Base-by-base conservation (phyloP, 1,140 invertebrate species). In the Neelides sp. region DNA sequence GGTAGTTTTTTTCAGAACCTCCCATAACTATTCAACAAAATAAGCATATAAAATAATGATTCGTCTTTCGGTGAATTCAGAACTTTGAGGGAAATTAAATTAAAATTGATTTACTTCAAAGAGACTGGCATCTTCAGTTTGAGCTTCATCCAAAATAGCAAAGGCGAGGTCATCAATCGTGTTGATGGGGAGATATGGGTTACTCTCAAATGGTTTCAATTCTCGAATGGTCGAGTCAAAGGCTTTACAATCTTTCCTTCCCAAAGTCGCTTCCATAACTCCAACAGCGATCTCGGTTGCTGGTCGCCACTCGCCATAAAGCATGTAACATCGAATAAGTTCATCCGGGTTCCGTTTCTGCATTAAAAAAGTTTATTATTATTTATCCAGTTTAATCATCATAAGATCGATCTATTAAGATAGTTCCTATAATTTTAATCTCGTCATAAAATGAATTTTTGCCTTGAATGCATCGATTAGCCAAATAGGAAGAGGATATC, bases 391-490 rank as follows among this genome's bases (percentile, higher is more conserved):
- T n/a, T n/a, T n/a, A n/a, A n/a, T n/a, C n/a, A 39, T 7, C 10
- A 39, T 39, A 12, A 39, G 19, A 7, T 15, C 5, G 36, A 12
- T 39, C 15, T 39, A 39, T 39, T 7, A 39, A 39, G 5, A 7
- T 15, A 19, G 5, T 39, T 12, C 17, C 12, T n/a, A n/a, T 3
- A 32, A 22, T 22, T 34, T 34, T 27, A 47, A 30, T 8, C 1
- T 19, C 27, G 2, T 13, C 15, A 27, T 8, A 10, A 19, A 48
- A 34, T 0, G 22, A 19, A 48, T 26, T 7, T 13, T 23, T 20
- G 52, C 57, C 46, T 57, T 54, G 39, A 55, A 61, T n/a, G 55
- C 54, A 3, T 55, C 55, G 2, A 57, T 32, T 4, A 61, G 32
- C 58, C 58, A 61, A 13, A 39, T 40, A 4, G 58, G 58, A 8